Evolutionary conservation across 1,140 invertebrate species (phyloP).

Genomic region (Plodia interpunctella): DNA sequence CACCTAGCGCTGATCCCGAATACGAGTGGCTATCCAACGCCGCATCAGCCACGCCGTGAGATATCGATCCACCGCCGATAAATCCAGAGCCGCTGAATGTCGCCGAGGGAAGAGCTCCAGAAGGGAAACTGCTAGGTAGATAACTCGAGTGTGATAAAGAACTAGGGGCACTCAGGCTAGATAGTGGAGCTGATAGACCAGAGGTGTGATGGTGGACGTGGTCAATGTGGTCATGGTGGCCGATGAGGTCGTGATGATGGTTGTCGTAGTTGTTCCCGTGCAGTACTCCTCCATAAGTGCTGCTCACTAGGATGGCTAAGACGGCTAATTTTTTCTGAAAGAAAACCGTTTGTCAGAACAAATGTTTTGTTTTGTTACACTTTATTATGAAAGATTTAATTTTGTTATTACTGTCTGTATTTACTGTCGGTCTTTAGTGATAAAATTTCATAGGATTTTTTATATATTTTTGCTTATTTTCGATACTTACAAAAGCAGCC

Average conservation of each 20-base stretch:
- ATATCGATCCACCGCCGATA: conserved; percentile 8
- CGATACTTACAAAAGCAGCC: conserved; percentile 67
- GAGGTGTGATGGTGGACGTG: conserved; percentile 24
- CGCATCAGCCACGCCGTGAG: background rate
- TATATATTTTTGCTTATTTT: background rate
- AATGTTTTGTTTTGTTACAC: no score
- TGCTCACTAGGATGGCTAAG: conserved; percentile 58
- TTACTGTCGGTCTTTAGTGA: background rate
- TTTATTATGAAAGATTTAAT: no score
- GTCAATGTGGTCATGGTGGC: conserved; percentile 21
- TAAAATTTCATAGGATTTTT: no score
- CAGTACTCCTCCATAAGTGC: conserved; percentile 44
- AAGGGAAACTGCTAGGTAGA: conserved; percentile 58
- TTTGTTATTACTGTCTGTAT: no score
- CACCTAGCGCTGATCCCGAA: background rate
- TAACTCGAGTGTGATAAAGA: conserved; percentile 41
- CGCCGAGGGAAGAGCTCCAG: conserved; percentile 59
- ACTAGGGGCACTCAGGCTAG: conserved; percentile 25
- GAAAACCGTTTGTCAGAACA: conserved; percentile 14
- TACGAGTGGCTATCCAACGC: background rate
- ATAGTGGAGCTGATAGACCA: conserved; percentile 20
- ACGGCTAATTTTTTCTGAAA: conserved; percentile 63
- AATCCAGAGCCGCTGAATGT: conserved; percentile 38
- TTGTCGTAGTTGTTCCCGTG: conserved; percentile 25
- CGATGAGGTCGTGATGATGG: conserved; percentile 13